Evolutionary conservation across 2,888 invertebrate genomes (phyloP).

Genomic region (Tetragonisca angustula): DNA sequence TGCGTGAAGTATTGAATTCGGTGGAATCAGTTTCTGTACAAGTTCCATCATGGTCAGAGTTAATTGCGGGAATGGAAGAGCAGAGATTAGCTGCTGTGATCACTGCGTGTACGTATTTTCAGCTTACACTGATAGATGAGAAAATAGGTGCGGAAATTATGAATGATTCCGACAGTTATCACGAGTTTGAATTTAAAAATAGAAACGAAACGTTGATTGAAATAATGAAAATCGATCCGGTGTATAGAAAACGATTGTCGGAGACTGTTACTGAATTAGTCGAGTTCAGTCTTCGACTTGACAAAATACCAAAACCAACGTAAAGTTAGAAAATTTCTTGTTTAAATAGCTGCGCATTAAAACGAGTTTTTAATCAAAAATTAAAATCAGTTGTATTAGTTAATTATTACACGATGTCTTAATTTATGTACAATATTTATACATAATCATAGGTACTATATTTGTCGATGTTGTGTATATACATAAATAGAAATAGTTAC

Average conservation of each 20-base stretch:
- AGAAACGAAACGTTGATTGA: conserved; percentile 69
- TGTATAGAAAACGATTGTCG: conserved; percentile 70
- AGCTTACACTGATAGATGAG: conserved; percentile 76
- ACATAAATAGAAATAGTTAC: neutral
- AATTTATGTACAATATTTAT: conserved; percentile 14
- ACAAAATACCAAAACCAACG: conserved; percentile 68
- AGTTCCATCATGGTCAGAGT: conserved; percentile 74
- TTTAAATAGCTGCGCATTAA: neutral
- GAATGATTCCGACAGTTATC: conserved; percentile 59
- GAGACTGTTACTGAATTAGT: conserved; percentile 74
- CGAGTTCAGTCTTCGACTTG: conserved; percentile 68
- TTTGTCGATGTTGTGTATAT: conserved; percentile 33
- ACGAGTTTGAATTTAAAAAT: conserved; percentile 62
- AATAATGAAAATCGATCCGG: conserved; percentile 70
- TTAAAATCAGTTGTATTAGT: neutral
- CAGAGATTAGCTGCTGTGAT: conserved; percentile 76
- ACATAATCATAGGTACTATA: conserved; percentile 3
- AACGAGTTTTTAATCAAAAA: neutral
- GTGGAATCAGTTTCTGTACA: conserved; percentile 8
- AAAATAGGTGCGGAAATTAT: conserved; percentile 65
- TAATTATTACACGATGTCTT: neutral
- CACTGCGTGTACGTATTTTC: conserved; percentile 75
- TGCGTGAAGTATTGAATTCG: conserved; percentile 62
- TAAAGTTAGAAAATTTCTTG: conserved; percentile 32
- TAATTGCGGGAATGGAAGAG: conserved; percentile 75